A percentile compares a stretch with the other conserved stretches of the same genome.
Evolutionary conservation across 2,888 invertebrate genomes (phyloP).

Genomic region (Halictus quadricinctus): DNA sequence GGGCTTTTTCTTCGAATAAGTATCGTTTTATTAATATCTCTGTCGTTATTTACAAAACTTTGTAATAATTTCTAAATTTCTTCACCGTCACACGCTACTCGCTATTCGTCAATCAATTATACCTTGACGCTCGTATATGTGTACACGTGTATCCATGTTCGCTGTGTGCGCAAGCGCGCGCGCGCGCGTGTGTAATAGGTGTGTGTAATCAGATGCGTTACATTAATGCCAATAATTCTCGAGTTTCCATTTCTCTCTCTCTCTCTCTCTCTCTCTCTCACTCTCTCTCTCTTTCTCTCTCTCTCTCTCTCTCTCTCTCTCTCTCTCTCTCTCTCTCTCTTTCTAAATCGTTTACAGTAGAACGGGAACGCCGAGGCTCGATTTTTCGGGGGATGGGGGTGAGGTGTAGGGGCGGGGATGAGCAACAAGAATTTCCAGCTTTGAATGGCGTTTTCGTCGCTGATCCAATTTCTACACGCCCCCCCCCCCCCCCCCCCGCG

Average conservation of each 20-base stretch:
- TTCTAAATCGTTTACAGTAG: slow-evolving; percentile 54
- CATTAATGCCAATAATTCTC: slow-evolving; percentile 68
- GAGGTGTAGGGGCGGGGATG: background rate
- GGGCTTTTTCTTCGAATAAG: slow-evolving; percentile 72
- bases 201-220: slow-evolving; percentile 36
- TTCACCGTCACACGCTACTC: slow-evolving; percentile 77
- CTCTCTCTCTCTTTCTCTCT: no score
- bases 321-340: slow-evolving; percentile 19
- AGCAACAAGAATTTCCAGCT: slow-evolving; percentile 17
- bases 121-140: slow-evolving; percentile 49
- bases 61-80: slow-evolving; percentile 80
- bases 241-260: slow-evolving; percentile 38
- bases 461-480: background rate
- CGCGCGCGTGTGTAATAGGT: slow-evolving; percentile 7
- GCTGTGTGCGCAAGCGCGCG: background rate
- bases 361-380: slow-evolving; percentile 9
- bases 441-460: slow-evolving; percentile 15
- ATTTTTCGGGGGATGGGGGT: background rate
- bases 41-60: slow-evolving; percentile 82
- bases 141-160: slow-evolving; percentile 20
- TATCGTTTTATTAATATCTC: slow-evolving; percentile 82
- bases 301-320: no score
- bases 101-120: slow-evolving; percentile 73
- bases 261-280: background rate
- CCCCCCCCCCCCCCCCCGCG: background rate